These are phyloP conservation scores for Ginglymostoma cirratum DNA, from an alignment of 2,113 vertebrate genomes.

Conservation along the genomic window DNA sequence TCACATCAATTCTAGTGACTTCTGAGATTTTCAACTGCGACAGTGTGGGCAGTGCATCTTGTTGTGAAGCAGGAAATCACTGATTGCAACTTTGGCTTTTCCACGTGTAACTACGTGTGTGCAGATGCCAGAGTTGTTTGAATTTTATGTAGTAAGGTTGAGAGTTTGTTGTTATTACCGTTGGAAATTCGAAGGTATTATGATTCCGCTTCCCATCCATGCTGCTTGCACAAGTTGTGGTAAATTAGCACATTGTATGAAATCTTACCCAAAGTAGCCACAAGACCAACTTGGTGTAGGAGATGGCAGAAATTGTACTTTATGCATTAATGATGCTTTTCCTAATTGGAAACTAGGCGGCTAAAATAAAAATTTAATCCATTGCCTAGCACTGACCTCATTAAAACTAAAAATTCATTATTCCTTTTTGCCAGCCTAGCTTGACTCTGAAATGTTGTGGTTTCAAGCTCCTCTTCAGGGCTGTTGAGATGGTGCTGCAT, in stretches of 20 bases:
- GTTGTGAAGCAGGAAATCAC: no score
- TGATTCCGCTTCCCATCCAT: not conserved
- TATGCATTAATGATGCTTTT: not conserved
- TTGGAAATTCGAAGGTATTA: not conserved
- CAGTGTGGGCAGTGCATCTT: not conserved
- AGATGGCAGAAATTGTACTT: not conserved
- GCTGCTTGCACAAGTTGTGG: not conserved
- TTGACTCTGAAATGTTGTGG: not conserved
- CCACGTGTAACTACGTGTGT: no score
- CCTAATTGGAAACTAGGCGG: not conserved
- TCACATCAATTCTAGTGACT: not conserved
- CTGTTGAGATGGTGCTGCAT: not conserved
- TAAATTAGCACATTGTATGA: not conserved
- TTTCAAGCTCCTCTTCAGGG: not conserved
- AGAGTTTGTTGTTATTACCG: not conserved
- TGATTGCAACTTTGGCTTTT: no score
- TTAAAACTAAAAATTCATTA: not conserved
- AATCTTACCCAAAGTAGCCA: not conserved
- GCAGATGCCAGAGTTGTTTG: no score
- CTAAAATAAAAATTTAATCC: not conserved
- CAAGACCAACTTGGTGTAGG: not conserved
- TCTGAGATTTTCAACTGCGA: not conserved
- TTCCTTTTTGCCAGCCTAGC: not conserved
- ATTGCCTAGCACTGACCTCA: not conserved
- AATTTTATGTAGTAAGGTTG: no score